A percentile compares a stretch with the other conserved stretches of the same genome.
phyloP scores from a whole-genome alignment of 2,113 vertebrate species.

The Limnothrissa miodon region DNA sequence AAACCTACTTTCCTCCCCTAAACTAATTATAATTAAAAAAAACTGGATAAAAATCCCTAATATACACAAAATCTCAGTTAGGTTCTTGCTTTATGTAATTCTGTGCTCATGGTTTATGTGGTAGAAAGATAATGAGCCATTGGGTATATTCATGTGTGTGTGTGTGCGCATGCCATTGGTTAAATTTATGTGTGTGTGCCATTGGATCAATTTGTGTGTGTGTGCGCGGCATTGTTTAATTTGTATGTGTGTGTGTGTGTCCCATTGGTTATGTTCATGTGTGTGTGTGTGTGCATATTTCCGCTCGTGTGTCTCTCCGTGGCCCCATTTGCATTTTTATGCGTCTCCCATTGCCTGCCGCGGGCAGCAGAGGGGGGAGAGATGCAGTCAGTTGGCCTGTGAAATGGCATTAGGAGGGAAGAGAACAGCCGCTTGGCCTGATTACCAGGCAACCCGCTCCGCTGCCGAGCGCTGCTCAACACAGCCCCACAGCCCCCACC shows the following conservation, averaged over 20 bases:
- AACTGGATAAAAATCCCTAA: not conserved
- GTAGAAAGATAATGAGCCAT: no score
- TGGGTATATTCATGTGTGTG: not conserved
- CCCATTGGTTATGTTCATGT: not conserved
- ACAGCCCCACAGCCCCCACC: no score
- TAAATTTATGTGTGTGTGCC: not conserved
- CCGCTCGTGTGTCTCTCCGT: not conserved
- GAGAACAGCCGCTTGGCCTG: not conserved
- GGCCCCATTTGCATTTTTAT: not conserved
- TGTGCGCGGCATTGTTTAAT: not conserved
- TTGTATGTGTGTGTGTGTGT: slow-evolving; percentile 1
- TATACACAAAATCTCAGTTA: not conserved
- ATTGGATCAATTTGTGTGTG: not conserved
- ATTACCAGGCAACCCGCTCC: not conserved
- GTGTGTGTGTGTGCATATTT: not conserved
- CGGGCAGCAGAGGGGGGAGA: not conserved
- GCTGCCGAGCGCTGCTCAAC: not conserved
- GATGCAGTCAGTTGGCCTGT: not conserved
- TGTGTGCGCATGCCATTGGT: not conserved
- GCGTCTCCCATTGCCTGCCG: not conserved
- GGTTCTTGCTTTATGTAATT: not conserved
- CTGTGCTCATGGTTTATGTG: not conserved
- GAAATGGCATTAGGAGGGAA: not conserved
- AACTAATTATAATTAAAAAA: not conserved
- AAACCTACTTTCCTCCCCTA: not conserved